A percentile compares a stretch with the other conserved stretches of the same genome.
phyloP scores from a whole-genome alignment of 1,140 invertebrate genomes.

The Drosophila kanapiae region DNA sequence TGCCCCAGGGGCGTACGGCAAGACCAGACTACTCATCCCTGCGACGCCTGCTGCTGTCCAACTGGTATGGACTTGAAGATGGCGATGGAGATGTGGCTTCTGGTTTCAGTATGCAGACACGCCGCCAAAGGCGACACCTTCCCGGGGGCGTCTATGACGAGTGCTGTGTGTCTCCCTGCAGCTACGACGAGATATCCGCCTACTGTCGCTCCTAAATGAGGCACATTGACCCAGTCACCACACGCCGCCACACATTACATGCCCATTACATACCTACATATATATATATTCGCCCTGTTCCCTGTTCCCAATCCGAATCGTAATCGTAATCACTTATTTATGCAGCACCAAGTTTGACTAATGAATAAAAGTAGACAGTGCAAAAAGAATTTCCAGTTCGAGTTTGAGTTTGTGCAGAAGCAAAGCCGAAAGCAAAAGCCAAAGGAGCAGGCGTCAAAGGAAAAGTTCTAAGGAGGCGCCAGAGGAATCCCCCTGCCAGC shows the following conservation, averaged over 20 bases:
- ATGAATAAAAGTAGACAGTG: conserved; percentile 80
- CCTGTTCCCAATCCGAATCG: conserved; percentile 44
- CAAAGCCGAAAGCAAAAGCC: conserved; percentile 22
- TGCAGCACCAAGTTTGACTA: conserved; percentile 78
- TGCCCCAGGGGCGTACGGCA: conserved; percentile 24
- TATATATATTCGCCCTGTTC: conserved; percentile 14
- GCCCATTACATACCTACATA: conserved; percentile 14
- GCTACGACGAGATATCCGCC: conserved; percentile 53
- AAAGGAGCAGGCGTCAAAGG: conserved; percentile 24
- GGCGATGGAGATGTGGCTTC: conserved; percentile 1
- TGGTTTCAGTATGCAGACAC: conserved; percentile 61
- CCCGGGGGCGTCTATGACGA: conserved; percentile 61
- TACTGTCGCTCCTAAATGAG: conserved; percentile 55
- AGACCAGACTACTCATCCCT: conserved; percentile 23
- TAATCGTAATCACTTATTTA: conserved; percentile 78
- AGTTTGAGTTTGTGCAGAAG: conserved; percentile 3
- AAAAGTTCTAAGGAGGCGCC: conserved; percentile 52
- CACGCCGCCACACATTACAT: conserved; percentile 5
- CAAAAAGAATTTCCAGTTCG: conserved; percentile 52
- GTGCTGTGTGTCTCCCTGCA: conserved; percentile 64
- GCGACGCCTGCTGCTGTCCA: conserved; percentile 42
- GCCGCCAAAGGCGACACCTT: conserved; percentile 50
- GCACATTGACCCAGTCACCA: conserved; percentile 13
- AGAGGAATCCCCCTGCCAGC: conserved; percentile 19
- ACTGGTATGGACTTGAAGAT: conserved; percentile 40